These are phyloP conservation scores for Ispidina picta DNA, from an alignment of 2,797 vertebrate genomes.

Conservation along the genomic window DNA sequence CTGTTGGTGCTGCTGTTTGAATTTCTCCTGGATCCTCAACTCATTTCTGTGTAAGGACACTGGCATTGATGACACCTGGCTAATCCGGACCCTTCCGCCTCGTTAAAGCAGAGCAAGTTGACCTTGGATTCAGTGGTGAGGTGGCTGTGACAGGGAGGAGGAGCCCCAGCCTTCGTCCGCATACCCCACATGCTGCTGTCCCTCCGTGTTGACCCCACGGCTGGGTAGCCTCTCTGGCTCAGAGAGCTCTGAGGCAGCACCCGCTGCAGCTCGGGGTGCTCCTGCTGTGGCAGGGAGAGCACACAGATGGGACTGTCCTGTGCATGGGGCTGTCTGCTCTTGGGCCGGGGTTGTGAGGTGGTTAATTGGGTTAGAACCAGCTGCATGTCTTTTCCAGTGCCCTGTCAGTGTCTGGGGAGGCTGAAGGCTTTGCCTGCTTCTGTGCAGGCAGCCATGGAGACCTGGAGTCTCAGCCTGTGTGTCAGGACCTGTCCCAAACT, in stretches of 20 bases:
- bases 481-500: not conserved
- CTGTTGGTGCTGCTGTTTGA: conserved; percentile 13
- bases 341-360: not conserved
- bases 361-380: not conserved
- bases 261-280: fast-evolving
- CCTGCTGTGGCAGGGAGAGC: fast-evolving
- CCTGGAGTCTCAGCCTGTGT: fast-evolving
- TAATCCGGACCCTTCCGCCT: not conserved
- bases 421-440: not conserved
- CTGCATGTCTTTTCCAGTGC: not conserved
- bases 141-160: not conserved
- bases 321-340: not conserved
- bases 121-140: not conserved
- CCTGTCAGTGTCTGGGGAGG: not conserved
- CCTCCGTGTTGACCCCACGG: not conserved
- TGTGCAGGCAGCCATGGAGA: not conserved
- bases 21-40: not conserved
- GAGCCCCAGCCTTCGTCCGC: fast-evolving
- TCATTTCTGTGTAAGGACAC: not conserved
- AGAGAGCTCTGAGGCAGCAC: fast-evolving
- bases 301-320: fast-evolving
- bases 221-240: not conserved
- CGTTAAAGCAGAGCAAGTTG: not conserved
- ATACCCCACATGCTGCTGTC: not conserved
- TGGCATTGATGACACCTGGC: not conserved